These are phyloP conservation scores for Amphimedon queenslandica DNA, from an alignment of 37 sponge, comb jelly and placozoan species.

Conservation along the genomic window DNA sequence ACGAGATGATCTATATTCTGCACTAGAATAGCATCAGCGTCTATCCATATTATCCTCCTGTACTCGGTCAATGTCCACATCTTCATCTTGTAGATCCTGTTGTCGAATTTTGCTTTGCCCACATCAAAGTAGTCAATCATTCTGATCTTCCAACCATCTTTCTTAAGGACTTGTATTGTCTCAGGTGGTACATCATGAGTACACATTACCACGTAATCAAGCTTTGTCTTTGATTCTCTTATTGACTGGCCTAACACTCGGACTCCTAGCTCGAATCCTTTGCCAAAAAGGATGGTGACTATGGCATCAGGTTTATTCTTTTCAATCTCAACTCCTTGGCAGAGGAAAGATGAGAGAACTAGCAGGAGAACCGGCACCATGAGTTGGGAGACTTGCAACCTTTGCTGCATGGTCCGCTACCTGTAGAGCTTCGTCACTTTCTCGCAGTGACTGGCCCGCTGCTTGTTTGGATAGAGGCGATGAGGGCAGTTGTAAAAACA, in stretches of 20 bases:
- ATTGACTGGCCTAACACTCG: conserved; percentile 37
- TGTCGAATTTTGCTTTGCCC: background rate
- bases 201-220: conserved; percentile 12
- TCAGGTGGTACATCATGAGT: conserved; percentile 5
- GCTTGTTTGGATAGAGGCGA: too few relatives aligned
- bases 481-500: too few relatives aligned
- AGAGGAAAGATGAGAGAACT: too few relatives aligned
- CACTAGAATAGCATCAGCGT: conserved; percentile 21
- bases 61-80: conserved; percentile 32
- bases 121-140: background rate
- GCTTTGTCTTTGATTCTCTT: conserved; percentile 10
- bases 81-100: background rate
- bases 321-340: too few relatives aligned
- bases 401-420: too few relatives aligned
- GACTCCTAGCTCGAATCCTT: conserved; percentile 7
- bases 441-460: too few relatives aligned
- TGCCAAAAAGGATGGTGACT: background rate
- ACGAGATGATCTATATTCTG: conserved; percentile 25
- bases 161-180: background rate
- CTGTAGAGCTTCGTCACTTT: too few relatives aligned
- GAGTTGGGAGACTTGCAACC: too few relatives aligned
- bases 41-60: conserved; percentile 6
- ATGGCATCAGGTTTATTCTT: too few relatives aligned
- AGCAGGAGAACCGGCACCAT: too few relatives aligned
- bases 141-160: conserved; percentile 30